Conservation (phyloP, 2,797 vertebrate genomes). For the Artibeus jamaicensis region DNA sequence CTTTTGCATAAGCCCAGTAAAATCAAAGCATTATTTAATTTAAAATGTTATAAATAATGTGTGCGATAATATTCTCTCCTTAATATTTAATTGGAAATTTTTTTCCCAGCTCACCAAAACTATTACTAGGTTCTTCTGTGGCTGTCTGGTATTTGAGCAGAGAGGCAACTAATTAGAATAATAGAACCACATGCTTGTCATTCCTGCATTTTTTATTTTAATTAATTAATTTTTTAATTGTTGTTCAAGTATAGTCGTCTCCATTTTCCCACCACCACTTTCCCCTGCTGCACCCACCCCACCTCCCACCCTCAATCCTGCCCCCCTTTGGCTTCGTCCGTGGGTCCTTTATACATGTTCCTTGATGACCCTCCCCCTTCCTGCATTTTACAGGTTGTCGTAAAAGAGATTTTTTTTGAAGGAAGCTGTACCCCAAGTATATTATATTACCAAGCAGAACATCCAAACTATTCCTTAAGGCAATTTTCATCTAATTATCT, state of each 20-base stretch:
- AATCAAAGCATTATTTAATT: slow-evolving; percentile 49
- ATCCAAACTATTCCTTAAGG: neutral
- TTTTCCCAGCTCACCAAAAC: slow-evolving; percentile 11
- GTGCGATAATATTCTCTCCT: slow-evolving; percentile 39
- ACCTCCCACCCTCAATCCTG: too few relatives aligned
- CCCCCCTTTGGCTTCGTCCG: too few relatives aligned
- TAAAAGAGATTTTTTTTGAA: neutral
- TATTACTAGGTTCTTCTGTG: slow-evolving; percentile 39
- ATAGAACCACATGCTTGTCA: neutral
- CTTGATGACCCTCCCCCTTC: neutral
- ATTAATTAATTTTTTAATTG: too few relatives aligned
- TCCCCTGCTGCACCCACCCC: too few relatives aligned
- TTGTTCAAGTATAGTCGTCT: too few relatives aligned
- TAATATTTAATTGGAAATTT: slow-evolving; percentile 50
- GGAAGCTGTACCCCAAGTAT: neutral
- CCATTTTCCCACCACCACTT: too few relatives aligned
- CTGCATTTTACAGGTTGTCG: neutral
- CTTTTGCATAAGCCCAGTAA: neutral
- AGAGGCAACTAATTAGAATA: slow-evolving; percentile 42
- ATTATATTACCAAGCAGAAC: slow-evolving; percentile 4
- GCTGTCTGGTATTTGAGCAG: slow-evolving; percentile 53
- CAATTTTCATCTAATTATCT: neutral
- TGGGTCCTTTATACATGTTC: too few relatives aligned
- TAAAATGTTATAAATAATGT: slow-evolving; percentile 41
- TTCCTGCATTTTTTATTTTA: neutral